Base-by-base conservation (phyloP, 1,140 invertebrate genomes). In the Colletes latitarsis region DNA sequence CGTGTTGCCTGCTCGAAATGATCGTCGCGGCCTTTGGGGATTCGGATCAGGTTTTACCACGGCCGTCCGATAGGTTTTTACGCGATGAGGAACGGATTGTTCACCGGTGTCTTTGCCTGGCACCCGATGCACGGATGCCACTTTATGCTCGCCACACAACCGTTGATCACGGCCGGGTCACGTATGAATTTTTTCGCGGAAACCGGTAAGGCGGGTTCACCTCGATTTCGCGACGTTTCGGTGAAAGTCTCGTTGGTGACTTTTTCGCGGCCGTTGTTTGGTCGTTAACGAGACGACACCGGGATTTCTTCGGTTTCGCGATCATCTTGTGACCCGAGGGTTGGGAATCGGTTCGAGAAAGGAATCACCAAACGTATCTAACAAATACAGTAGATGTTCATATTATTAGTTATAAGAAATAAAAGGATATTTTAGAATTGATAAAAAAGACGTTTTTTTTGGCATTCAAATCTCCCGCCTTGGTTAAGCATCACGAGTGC, bases 151-250 rank as follows among this genome's bases (percentile, higher is more conserved):
- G 73, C 78, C 78, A 74, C 83, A 66, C 83, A 74, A 81, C 63
- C 79, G 74, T 70, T 74, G 83, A 86, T 85, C 84, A 82, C 66
- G 69, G 78, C 57, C 82, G 81, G 87, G 87, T 88, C 87, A 88
- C 86, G 86, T 88, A 88, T 88, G 85, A 88, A 88, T 86, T 88
- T 88, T 88, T 88, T 85, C 87, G 86, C 82, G 74, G 64, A 58
- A 88, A 88, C 87, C 84, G 87, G 87, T 88, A 88, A 83, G 79
- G 83, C 83, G 70, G 83, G 82, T 86, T 84, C 86, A 84, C 82
- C 75, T 83, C 80, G 82, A 84, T 88, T 88, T 88, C 83, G 84
- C 83, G 86, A 81, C 70, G 81, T 83, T 87, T 86, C 78, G 85
- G 85, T 77, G 84, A 85, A 85, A 83, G 81, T 87, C 57, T 77